These are phyloP conservation scores for Loris lydekkerianus DNA, from an alignment of 2,797 vertebrate species.

Conservation along the genomic window DNA sequence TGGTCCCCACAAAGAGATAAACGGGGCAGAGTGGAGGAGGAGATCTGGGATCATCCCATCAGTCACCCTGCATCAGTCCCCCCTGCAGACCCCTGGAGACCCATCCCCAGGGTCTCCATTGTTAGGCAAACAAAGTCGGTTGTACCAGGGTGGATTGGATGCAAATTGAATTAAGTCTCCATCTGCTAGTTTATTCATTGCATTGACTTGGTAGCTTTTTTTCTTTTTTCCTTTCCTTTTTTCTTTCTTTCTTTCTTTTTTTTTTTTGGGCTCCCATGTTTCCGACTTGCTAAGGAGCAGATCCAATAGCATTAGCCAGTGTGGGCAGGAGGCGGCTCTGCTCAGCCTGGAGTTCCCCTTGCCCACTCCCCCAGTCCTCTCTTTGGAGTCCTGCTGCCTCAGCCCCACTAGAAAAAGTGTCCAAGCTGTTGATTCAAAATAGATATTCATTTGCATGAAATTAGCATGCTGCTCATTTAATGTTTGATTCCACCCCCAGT, in stretches of 20 bases:
- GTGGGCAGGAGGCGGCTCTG: background rate
- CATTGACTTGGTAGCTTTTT: background rate
- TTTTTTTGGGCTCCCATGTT: constrained; percentile 54
- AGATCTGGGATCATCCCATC: background rate
- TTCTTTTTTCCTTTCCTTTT: background rate
- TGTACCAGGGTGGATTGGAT: constrained; percentile 63
- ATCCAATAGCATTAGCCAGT: constrained; percentile 60
- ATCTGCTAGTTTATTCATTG: constrained; percentile 83
- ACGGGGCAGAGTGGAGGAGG: background rate
- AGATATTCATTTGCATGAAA: constrained; percentile 78
- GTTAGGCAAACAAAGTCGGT: constrained; percentile 78
- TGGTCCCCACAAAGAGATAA: constrained; percentile 60
- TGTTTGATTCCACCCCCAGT: constrained; percentile 34
- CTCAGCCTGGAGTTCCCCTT: background rate
- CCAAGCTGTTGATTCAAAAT: constrained; percentile 79
- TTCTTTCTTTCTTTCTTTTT: background rate
- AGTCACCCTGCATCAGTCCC: background rate
- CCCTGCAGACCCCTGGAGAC: background rate
- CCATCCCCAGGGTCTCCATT: constrained; percentile 60
- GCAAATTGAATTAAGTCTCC: constrained; percentile 82
- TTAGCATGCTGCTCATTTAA: constrained; percentile 79
- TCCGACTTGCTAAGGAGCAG: constrained; percentile 77
- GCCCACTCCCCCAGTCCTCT: background rate
- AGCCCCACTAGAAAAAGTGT: constrained; percentile 54
- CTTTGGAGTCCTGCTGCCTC: constrained; percentile 60